These are phyloP conservation scores for Augochlorella aurata DNA, from an alignment of 2,888 invertebrate genomes.

Conservation along the genomic window DNA sequence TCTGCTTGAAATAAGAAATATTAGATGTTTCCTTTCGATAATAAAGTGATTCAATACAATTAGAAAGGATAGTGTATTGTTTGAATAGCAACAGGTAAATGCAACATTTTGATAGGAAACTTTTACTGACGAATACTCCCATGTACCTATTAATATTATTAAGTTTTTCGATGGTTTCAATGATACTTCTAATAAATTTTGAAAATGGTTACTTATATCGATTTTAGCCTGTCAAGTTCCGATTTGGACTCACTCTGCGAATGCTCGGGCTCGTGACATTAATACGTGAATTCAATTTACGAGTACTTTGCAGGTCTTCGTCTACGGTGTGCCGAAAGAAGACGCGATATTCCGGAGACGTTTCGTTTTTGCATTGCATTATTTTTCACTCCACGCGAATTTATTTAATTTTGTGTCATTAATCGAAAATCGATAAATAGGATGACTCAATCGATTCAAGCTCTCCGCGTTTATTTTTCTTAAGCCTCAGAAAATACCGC, in stretches of 20 bases:
- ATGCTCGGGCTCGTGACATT: neutral
- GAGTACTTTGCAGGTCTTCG: conserved; percentile 19
- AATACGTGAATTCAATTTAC: conserved; percentile 38
- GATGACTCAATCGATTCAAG: neutral
- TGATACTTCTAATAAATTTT: neutral
- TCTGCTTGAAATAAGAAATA: no score
- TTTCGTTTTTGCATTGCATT: neutral
- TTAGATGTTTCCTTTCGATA: no score
- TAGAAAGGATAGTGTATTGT: no score
- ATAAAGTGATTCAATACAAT: neutral
- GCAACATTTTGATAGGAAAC: neutral
- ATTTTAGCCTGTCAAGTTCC: neutral
- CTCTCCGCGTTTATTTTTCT: neutral
- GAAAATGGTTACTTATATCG: neutral
- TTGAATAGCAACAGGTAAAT: neutral
- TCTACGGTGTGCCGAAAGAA: neutral
- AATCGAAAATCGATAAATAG: neutral
- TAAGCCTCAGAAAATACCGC: neutral
- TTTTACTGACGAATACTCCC: neutral
- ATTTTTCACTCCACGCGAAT: no score
- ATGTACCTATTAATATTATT: neutral
- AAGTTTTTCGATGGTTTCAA: neutral
- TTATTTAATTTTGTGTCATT: neutral
- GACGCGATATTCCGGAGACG: neutral
- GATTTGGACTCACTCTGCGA: neutral